Percentiles rank a stretch among this genome's conserved stretches.
phyloP scores from a whole-genome alignment of 2,888 invertebrate genomes.

The Erebia ligea region DNA sequence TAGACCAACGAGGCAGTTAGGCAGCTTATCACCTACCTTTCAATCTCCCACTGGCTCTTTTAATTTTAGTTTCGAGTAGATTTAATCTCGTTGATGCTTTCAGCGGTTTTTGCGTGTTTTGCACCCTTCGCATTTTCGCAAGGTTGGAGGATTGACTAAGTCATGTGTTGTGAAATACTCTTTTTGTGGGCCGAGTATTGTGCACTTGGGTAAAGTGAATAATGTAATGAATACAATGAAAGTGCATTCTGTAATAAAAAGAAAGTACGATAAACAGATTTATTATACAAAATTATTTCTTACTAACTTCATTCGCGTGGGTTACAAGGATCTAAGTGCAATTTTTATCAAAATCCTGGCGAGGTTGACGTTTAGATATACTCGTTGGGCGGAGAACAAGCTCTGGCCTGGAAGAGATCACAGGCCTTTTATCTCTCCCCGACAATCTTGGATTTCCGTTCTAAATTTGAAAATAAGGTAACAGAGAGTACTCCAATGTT shows the following conservation, averaged over 20 bases:
- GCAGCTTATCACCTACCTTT: no score
- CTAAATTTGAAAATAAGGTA: no score
- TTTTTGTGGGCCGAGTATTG: slow-evolving; percentile 8
- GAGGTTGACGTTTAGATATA: no score
- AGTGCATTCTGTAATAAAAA: slow-evolving; percentile 19
- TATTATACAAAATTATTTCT: background rate
- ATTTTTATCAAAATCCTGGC: no score
- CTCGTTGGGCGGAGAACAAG: no score
- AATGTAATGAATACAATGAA: slow-evolving; percentile 7
- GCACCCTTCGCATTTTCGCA: slow-evolving; percentile 10
- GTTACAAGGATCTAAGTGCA: no score
- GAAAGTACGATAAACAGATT: background rate
- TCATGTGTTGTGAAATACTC: slow-evolving; percentile 14
- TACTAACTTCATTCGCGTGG: no score
- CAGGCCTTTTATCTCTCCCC: no score
- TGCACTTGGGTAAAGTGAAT: slow-evolving; percentile 3
- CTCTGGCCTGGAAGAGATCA: no score
- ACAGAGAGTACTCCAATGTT: no score
- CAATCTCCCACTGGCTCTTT: background rate
- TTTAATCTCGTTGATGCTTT: slow-evolving; percentile 43
- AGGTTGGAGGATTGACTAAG: slow-evolving; percentile 1
- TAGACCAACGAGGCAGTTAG: no score
- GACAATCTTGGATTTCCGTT: no score
- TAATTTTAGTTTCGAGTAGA: slow-evolving; percentile 40
- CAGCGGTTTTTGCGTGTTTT: slow-evolving; percentile 31